Conservation (phyloP, 2,113 vertebrate species). For the Apteryx owenii region DNA sequence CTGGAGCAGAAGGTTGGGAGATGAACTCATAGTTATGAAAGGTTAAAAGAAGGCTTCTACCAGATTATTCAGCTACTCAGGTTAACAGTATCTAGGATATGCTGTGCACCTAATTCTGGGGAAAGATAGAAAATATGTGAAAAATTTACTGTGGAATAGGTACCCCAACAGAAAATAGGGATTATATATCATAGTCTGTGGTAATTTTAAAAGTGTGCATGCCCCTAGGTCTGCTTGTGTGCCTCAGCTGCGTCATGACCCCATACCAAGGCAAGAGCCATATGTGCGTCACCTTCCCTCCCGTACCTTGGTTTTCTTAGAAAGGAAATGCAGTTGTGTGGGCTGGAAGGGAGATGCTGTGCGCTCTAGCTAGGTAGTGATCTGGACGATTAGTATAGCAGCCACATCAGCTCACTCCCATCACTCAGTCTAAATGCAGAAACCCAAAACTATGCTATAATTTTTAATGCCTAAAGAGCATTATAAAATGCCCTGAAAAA, state of each 20-base stretch:
- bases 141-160: neutral
- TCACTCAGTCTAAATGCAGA: neutral
- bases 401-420: fast-evolving
- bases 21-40: neutral
- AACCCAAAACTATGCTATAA: neutral
- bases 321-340: slow-evolving; percentile 50
- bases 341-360: slow-evolving; percentile 10
- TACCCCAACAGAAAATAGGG: neutral
- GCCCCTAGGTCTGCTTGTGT: neutral
- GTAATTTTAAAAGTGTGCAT: neutral
- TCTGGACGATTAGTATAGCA: neutral
- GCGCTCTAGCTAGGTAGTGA: neutral
- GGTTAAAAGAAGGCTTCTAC: neutral
- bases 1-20: neutral
- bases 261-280: fast-evolving
- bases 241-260: slow-evolving; percentile 8
- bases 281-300: slow-evolving; percentile 24
- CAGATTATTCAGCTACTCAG: neutral
- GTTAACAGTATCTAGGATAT: neutral
- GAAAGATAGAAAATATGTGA: neutral
- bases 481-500: neutral
- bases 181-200: neutral
- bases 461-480: neutral
- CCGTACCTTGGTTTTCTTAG: slow-evolving; percentile 41
- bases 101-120: neutral